Base-by-base conservation (phyloP, 2,888 invertebrate genomes). In the Parnassius smintheus region DNA sequence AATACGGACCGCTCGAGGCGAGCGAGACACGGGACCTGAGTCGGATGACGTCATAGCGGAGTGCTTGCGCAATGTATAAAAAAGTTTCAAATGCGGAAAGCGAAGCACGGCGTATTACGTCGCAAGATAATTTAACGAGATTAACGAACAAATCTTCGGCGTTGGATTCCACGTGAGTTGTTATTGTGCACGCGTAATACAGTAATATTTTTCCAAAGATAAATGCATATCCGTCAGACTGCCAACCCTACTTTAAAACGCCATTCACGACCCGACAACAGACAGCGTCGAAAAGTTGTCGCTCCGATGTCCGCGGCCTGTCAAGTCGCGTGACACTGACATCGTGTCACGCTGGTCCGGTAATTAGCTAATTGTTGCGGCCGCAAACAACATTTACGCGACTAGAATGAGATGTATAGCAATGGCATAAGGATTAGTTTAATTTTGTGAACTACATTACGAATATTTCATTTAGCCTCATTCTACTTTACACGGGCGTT, bases 351-450 rank as follows among this genome's bases (percentile, higher is more conserved):
- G 73, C 73, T 73, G 69, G 69, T 70, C 73, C 72, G 72, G 77
- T 85, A 85, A 86, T 86, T 85, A 85, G 83, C 86, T 86, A 86
- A 86, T 86, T 86, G 85, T 80, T 72, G 72, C 73, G 72, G 65
- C 63, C 64, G 49, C 56, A 18, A 48, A 8, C 13, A 42, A 46
- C 41, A 46, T 7, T 42, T 22, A n/a, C 18, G 12, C 42, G 8
- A 48, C 56, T 42, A 59, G 2, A 52, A 9, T 59, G 48, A 46
- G 49, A 56, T 49, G n/a, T 64, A 52, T 56, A 0, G 0, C 59
- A 25, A 41, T 2, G 12, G 18, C 8, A 12, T 25, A 64, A n/a
- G 11, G 53, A 42, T 42, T 42, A 59, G 1, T 56, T 56, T 59
- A 12, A 42, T 52, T 49, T 1, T 25, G 8, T 55, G 4, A 9